Conservation (phyloP, 2,888 invertebrate species). For the Dioctria rufipes region DNA sequence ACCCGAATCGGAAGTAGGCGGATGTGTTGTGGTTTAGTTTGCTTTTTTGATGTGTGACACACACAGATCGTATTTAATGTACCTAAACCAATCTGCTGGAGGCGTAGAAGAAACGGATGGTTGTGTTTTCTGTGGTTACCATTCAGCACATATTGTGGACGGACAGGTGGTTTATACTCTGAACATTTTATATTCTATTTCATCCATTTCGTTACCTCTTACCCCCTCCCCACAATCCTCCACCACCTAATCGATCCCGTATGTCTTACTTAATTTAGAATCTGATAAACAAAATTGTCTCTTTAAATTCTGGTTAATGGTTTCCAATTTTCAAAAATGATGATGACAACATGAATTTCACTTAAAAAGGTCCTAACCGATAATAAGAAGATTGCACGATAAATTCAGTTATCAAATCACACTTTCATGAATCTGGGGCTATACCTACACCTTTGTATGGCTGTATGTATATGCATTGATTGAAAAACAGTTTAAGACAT, state of each 20-base stretch:
- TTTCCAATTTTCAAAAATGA: slow-evolving; percentile 8
- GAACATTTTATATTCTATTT: not conserved
- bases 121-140: slow-evolving; percentile 25
- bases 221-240: no score
- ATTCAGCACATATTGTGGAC: slow-evolving; percentile 9
- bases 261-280: no score
- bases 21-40: slow-evolving; percentile 42
- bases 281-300: not conserved
- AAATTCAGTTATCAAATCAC: slow-evolving; percentile 38
- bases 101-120: not conserved
- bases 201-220: no score
- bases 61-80: slow-evolving; percentile 3
- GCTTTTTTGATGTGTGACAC: slow-evolving; percentile 37
- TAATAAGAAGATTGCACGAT: slow-evolving; percentile 18
- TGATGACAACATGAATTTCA: slow-evolving; percentile 5
- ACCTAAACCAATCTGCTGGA: not conserved
- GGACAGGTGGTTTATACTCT: slow-evolving; percentile 34
- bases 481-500: no score
- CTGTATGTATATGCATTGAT: no score
- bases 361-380: slow-evolving; percentile 12
- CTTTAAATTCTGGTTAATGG: slow-evolving; percentile 26
- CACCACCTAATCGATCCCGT: no score
- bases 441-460: no score
- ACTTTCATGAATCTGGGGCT: slow-evolving; percentile 17
- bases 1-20: slow-evolving; percentile 39